Evolutionary conservation across 2,113 vertebrate genomes (phyloP).

Genomic region (Oceanodroma tethys): DNA sequence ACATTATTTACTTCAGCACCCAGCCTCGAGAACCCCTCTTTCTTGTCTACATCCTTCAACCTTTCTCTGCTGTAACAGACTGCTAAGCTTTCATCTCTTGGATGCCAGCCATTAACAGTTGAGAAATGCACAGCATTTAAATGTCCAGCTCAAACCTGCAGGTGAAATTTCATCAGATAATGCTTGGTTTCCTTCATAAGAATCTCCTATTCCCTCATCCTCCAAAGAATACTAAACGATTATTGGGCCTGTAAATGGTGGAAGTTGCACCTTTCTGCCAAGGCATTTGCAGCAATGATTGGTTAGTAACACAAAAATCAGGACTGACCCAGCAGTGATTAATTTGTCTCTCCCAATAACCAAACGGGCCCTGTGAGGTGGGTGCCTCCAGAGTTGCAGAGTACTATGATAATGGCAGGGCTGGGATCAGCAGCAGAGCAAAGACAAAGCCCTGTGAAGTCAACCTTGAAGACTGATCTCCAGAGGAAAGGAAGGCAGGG

Average conservation of each 20-base stretch:
- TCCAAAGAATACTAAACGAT: not conserved
- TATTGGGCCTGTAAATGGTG: not conserved
- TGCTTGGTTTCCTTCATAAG: not conserved
- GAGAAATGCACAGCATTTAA: not conserved
- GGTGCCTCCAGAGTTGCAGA: not conserved
- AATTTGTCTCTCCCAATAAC: not conserved
- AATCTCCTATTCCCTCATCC: not conserved
- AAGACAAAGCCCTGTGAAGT: not conserved
- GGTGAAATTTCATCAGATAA: not conserved
- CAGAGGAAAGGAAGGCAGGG: not conserved
- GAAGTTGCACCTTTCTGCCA: not conserved
- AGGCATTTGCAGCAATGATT: not conserved
- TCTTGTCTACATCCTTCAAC: not conserved
- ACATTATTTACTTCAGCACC: conserved; percentile 11
- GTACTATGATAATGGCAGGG: not conserved
- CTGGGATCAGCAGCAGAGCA: not conserved
- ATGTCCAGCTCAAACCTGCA: not conserved
- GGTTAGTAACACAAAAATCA: not conserved
- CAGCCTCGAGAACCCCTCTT: not conserved
- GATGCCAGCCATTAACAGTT: not conserved
- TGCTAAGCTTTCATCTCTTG: not conserved
- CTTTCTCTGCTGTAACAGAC: not conserved
- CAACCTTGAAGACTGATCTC: not conserved
- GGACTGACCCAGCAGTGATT: not conserved
- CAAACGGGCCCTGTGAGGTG: not conserved